phyloP scores from a whole-genome alignment of 2,113 vertebrate genomes.

The Catharus fuscescens region DNA sequence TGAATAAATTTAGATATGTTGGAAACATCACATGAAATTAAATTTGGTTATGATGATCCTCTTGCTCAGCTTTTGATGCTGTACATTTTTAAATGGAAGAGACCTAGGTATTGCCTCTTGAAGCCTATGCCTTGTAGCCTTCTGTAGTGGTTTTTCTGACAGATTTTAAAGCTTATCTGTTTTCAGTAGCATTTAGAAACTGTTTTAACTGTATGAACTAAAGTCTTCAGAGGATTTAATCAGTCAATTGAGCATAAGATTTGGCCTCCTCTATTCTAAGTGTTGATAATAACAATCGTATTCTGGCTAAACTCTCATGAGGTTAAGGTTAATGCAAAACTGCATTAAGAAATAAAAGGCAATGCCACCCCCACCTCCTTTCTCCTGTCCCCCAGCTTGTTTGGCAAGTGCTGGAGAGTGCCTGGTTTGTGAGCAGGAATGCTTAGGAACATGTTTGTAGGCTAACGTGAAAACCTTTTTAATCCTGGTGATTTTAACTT shows the following conservation, averaged over 20 bases:
- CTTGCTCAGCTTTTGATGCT: background rate
- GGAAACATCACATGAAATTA: background rate
- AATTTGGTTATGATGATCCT: background rate
- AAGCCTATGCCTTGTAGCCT: background rate
- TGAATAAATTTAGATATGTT: background rate
- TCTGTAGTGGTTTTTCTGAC: background rate
- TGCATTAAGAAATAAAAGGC: conserved; percentile 20
- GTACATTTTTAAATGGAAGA: background rate
- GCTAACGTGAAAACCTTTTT: conserved; percentile 38
- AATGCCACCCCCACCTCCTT: background rate
- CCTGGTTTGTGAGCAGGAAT: background rate
- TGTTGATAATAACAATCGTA: background rate
- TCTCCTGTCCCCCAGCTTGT: background rate
- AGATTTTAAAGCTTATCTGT: background rate
- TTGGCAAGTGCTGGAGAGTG: background rate
- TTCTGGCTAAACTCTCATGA: background rate
- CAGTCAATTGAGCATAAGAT: background rate
- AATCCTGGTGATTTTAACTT: conserved; percentile 50
- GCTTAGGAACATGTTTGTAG: conserved; percentile 4
- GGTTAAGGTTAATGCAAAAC: conserved; percentile 32
- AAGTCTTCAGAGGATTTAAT: background rate
- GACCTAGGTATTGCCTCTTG: background rate
- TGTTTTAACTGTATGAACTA: background rate
- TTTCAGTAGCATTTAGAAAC: background rate
- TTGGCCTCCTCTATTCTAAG: background rate